Percentiles rank a stretch among this genome's conserved stretches.
Evolutionary conservation across 2,113 vertebrate species (phyloP).

Genomic region (Caloenas nicobarica): DNA sequence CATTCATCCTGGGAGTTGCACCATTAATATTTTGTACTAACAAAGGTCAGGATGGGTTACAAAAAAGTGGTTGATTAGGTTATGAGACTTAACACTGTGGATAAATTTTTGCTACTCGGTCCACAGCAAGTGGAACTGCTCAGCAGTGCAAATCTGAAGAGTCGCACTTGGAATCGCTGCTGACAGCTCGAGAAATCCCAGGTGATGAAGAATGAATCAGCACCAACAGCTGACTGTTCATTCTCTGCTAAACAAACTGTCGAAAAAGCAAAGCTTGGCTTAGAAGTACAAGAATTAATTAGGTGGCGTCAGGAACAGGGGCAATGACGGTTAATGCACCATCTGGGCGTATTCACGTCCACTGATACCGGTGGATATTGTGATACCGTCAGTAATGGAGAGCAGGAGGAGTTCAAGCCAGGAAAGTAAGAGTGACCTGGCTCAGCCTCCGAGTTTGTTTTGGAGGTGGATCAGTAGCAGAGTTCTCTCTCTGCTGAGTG

Average conservation of each 20-base stretch:
- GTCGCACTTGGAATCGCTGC: neutral
- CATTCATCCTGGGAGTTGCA: too few species aligned
- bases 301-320: neutral
- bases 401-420: neutral
- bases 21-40: neutral
- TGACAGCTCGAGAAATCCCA: constrained; percentile 17
- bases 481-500: neutral
- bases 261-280: neutral
- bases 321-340: neutral
- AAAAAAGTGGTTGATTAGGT: neutral
- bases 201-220: neutral
- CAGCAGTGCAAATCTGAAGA: neutral
- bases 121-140: neutral
- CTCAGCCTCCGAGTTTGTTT: neutral
- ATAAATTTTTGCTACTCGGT: neutral
- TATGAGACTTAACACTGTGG: neutral
- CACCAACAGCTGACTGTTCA: neutral
- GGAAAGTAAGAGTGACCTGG: constrained; percentile 11
- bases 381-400: neutral
- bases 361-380: neutral
- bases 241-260: neutral
- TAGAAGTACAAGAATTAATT: neutral
- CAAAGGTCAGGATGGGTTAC: neutral
- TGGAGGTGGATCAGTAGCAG: neutral
- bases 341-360: neutral